Evolutionary conservation across 2,113 vertebrate genomes (phyloP), one percentile per base, ranked within the genome.

Genomic region (Anoplopoma fimbria): DNA sequence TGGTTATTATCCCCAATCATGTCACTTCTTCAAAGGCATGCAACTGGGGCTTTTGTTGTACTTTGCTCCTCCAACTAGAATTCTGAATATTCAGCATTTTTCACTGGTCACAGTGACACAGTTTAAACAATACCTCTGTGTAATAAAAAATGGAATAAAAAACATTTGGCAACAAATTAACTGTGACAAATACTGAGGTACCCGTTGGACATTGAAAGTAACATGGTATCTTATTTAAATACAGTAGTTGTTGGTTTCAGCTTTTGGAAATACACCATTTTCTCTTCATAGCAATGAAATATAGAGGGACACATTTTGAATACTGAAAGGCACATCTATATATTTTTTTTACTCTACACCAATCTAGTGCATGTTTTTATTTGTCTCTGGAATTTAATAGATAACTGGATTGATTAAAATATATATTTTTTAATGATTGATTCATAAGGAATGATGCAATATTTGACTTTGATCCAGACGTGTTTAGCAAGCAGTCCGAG

Each of bases 41-140:
- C 78, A 82, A 79, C 40, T 42, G 25, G 4, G 45, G 7, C 6
- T 1, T 4, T 65, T 25, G n/a, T 76, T 75, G 79, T 75, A 60
- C 53, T 82, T 68, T 80, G 34, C 61, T 60, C 23, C 23, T 63
- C 29, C 25, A 61, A 74, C 12, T 65, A 27, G 62, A 86, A 79
- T 81, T 84, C n/a, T 70, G 63, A 85, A 85, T 78, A 83, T 84
- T 89, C 79, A 84, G 83, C 80, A 64, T 75, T 64, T 86, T 86
- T 77, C 61, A 33, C 13, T 42, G 75, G 70, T 57, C 72, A 47
- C 68, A 60, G 63, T 84, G 87, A 82, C 68, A 83, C 62, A 80
- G 61, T 51, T 62, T 81, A 29, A 88, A 81, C 68, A 88, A 80
- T 75, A 77, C 77, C 53, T 60, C 31, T 75, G 87, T 90, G 81